A percentile compares a stretch with the other conserved stretches of the same genome.
These are phyloP conservation scores for Beroe forskalii DNA, from an alignment of 37 sponge, comb jelly and placozoan species.

Conservation along the genomic window DNA sequence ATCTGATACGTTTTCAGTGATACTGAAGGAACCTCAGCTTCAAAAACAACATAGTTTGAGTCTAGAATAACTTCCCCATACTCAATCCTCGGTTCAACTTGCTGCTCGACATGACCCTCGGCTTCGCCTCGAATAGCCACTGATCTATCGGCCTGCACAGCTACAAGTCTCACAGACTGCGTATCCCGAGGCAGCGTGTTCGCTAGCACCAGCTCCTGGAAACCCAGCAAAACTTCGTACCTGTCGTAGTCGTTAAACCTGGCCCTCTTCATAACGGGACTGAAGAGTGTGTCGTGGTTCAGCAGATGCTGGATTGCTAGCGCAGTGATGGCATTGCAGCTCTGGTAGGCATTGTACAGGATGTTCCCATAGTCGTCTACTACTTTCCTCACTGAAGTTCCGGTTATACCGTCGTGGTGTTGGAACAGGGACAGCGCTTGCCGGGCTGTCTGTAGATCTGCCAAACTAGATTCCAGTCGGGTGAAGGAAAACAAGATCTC, in stretches of 20 bases:
- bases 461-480: neutral
- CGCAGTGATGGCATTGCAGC: neutral
- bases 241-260: neutral
- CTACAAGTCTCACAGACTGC: neutral
- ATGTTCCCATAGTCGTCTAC: constrained; percentile 82
- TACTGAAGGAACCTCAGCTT: no score
- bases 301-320: neutral
- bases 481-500: constrained; percentile 8
- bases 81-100: no score
- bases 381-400: constrained; percentile 80
- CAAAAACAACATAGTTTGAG: no score
- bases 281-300: neutral
- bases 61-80: no score
- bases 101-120: no score
- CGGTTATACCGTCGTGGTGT: constrained; percentile 89
- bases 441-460: constrained; percentile 63
- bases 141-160: no score
- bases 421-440: constrained; percentile 85
- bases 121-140: no score
- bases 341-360: constrained; percentile 17
- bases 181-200: neutral
- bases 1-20: no score
- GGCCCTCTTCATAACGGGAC: neutral
- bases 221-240: neutral
- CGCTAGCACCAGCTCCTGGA: neutral